Base-by-base conservation (phyloP, 2,797 vertebrate species). In the Gobionotothen gibberifrons region DNA sequence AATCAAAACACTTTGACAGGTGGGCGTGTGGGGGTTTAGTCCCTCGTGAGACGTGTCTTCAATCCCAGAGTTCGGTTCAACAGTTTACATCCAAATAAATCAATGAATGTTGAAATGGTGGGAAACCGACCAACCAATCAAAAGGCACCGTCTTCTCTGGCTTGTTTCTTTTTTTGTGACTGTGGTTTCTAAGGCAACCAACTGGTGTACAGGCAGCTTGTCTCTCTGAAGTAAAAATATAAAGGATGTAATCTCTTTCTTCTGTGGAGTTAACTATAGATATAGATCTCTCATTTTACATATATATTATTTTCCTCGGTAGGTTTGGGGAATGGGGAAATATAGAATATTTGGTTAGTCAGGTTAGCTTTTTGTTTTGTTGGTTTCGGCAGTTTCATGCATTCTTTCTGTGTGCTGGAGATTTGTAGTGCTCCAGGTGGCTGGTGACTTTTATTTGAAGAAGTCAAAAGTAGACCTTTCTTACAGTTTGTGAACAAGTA, bases 151-250 rank as follows among this genome's bases (percentile, higher is more conserved):
- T 92, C 91, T 94, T 91, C 89, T 90, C 87, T 86, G 87, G 82
- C 85, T 90, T 87, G 32, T 85, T 92, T 85, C 52, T 68, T 62
- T 47, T 74, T 90, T 91, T 94, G 90, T 94, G 92, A 93, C 88
- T 87, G 86, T 91, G 83, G 85, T 89, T 93, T 95, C 92, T 96
- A 96, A 96, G 95, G 95, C 95, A 95, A 94, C 90, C 88, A 81
- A 93, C 87, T 85, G 91, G 93, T 90, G 85, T 90, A 92, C 93
- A 94, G 94, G 94, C 94, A 95, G 93, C 94, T 90, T 90, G 85
- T 90, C 86, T 92, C 87, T 92, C 76, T 86, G 80, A 85, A 89
- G 88, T 92, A 94, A 92, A 94, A 94, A 94, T 94, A 95, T 93
- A 94, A 92, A 92, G 82, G 86, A 93, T 87, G 88, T 91, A 91